A percentile compares a stretch with the other conserved stretches of the same genome.
These are phyloP conservation scores for Drosophila pseudotakahashii DNA, from an alignment of 2,888 invertebrate species.

Conservation along the genomic window DNA sequence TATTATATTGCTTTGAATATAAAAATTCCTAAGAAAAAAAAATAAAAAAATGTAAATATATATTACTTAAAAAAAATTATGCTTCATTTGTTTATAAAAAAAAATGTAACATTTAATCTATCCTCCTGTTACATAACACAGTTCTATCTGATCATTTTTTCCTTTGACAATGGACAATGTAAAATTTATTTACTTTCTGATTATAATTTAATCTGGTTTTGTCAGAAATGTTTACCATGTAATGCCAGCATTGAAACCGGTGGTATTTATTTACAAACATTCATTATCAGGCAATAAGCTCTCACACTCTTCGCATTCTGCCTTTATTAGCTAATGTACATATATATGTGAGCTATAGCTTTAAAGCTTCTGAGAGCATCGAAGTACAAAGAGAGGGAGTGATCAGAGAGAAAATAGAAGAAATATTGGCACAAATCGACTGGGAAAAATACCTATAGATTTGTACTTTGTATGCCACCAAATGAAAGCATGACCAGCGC, in stretches of 20 bases:
- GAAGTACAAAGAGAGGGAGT: background rate
- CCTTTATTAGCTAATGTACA: background rate
- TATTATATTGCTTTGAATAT: background rate
- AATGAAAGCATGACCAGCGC: background rate
- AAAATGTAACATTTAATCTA: too few species aligned
- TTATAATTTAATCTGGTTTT: background rate
- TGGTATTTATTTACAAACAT: slow-evolving; percentile 25
- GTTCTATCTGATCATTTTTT: too few species aligned
- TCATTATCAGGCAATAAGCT: slow-evolving; percentile 16
- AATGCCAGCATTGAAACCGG: slow-evolving; percentile 9
- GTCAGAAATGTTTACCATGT: slow-evolving; percentile 5
- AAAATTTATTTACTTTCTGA: too few species aligned
- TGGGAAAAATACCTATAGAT: background rate
- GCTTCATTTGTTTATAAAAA: too few species aligned
- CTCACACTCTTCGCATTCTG: background rate
- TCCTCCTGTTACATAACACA: too few species aligned
- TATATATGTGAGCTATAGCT: background rate
- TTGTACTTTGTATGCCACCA: background rate
- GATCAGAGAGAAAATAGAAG: background rate
- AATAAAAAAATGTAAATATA: too few species aligned
- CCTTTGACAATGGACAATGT: too few species aligned
- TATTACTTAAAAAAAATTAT: too few species aligned
- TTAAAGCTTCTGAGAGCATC: slow-evolving; percentile 2
- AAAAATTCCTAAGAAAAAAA: background rate
- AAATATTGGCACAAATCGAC: background rate